Evolutionary conservation across 2,797 vertebrate genomes (phyloP).

Genomic region (Danio choprae): DNA sequence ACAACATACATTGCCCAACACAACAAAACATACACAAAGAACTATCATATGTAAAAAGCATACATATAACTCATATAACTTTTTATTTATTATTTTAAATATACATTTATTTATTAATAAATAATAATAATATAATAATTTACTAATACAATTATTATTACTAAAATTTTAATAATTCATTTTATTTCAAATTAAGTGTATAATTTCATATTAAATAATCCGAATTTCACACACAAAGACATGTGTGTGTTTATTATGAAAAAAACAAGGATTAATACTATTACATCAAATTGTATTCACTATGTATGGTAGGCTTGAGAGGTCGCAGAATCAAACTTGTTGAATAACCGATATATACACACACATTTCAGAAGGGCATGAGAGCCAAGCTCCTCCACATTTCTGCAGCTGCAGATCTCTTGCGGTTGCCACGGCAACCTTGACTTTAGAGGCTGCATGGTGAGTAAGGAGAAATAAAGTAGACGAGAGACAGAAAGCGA

Average conservation of each 20-base stretch:
- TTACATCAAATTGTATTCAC: neutral
- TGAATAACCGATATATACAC: neutral
- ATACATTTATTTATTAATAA: too few species aligned
- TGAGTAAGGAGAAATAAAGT: conserved; percentile 36
- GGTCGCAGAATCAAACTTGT: neutral
- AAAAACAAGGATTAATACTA: neutral
- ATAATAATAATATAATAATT: too few species aligned
- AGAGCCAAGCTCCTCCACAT: conserved; percentile 43
- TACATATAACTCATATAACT: too few species aligned
- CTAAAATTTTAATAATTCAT: too few species aligned
- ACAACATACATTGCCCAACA: too few species aligned
- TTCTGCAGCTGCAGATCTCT: conserved; percentile 52
- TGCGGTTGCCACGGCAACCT: conserved; percentile 60
- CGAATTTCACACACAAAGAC: too few species aligned
- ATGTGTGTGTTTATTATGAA: neutral
- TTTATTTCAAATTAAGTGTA: too few species aligned
- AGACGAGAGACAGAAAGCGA: conserved; percentile 5
- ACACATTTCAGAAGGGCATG: conserved; percentile 7
- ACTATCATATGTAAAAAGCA: too few species aligned
- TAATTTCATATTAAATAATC: too few species aligned
- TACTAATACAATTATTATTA: too few species aligned
- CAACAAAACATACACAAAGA: too few species aligned
- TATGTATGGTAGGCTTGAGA: neutral
- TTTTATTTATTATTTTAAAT: too few species aligned
- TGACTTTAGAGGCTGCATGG: conserved; percentile 52